Base-by-base conservation (phyloP, 2,888 invertebrate genomes). In the Eucriotettix oculatus region DNA sequence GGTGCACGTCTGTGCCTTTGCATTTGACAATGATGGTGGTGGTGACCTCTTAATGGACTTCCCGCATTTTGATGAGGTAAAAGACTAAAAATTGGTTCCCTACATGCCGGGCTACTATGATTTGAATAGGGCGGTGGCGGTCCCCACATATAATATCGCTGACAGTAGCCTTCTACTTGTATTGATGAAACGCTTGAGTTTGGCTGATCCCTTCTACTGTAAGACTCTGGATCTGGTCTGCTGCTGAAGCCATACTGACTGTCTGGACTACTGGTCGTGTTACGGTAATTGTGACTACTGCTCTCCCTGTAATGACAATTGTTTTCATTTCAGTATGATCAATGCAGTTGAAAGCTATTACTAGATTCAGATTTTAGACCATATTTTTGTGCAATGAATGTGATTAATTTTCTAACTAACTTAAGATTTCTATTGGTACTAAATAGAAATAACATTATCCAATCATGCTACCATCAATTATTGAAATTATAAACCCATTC, bases 61-160 rank as follows among this genome's bases (percentile, higher is more conserved):
- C 12, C n/a, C 3, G 48, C 12, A 48, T 48, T 48, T 48, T 12
- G 48, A 48, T 48, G 48, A 14, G 48, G 5, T 48, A 48, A n/a
- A 11, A n/a, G 40, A 40, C 29, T 12, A 55, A 40, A 40, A 11
- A 14, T 29, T 14, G 29, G 12, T 1, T 16, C 55, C 16, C 54
- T 44, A 62, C 83, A 72, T 0, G 83, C 83, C 0, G 83, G 83
- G 66, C 88, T 88, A 48, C 87, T 87, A n/a, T 69, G 69, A 41
- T 69, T 69, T 16, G 71, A 70, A 69, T 92, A 92, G 0, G 91
- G 91, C 0, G 92, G 91, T 0, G 91, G 91, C 0, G 91, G 92
- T 0, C 90, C 92, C 91, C 91, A 91, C 16, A 90, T 70, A 74
- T 82, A 73, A 70, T 79, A 62, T 69, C 53, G 11, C 16, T 53